phyloP scores from a whole-genome alignment of 2,797 vertebrate species.

The Ataeniobius toweri region DNA sequence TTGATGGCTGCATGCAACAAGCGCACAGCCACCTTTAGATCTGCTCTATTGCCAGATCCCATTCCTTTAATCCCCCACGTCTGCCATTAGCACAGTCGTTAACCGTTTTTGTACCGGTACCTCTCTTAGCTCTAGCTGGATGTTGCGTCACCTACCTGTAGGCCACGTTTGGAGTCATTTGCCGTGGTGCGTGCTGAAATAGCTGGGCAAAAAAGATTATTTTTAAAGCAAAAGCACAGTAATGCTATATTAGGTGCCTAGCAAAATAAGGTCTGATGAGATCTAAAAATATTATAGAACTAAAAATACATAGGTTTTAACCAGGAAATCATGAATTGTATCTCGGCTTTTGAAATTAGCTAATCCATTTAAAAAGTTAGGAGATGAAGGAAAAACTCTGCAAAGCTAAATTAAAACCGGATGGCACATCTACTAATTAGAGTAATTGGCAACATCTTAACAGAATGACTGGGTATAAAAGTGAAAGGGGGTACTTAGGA shows the following conservation, averaged over 20 bases:
- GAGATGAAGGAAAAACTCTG: neutral
- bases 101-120: constrained; percentile 19
- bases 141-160: constrained; percentile 12
- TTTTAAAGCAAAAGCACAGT: neutral
- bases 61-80: constrained; percentile 43
- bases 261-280: neutral
- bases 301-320: neutral
- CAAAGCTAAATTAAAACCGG: neutral
- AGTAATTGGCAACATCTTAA: constrained; percentile 7
- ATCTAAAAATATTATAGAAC: neutral
- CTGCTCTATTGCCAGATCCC: constrained; percentile 39
- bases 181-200: constrained; percentile 12
- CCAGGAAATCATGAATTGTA: neutral
- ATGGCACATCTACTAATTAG: neutral
- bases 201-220: constrained; percentile 1
- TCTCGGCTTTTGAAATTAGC: neutral
- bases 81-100: constrained; percentile 42
- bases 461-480: neutral
- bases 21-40: constrained; percentile 44
- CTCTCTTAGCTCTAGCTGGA: constrained; percentile 9
- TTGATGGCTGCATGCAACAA: constrained; percentile 57
- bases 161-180: constrained; percentile 1
- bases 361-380: neutral
- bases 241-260: neutral
- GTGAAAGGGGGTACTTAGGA: neutral